Percentiles rank a stretch among this genome's conserved stretches.
Conservation (phyloP, 92 coral and sea anemone genomes). For the Hydrozoanthus gracilis region DNA sequence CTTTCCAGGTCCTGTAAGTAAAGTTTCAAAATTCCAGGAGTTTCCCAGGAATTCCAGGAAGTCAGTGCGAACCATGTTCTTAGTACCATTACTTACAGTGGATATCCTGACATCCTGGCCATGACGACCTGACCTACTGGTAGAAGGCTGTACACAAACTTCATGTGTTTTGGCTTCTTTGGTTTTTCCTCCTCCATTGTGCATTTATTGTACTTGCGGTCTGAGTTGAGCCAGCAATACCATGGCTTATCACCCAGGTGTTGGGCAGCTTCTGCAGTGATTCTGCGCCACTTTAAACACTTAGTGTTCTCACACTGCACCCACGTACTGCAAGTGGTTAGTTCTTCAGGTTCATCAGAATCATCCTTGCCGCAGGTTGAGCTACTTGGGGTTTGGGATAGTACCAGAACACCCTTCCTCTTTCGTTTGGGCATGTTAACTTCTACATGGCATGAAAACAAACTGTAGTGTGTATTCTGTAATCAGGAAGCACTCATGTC, state of each 20-base stretch:
- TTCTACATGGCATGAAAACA: slow-evolving; percentile 3
- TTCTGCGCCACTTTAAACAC: slow-evolving; percentile 92
- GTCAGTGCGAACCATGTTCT: too few relatives aligned
- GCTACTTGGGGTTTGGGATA: slow-evolving; percentile 1
- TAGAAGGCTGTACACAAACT: slow-evolving; percentile 82
- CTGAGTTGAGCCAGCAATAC: slow-evolving; percentile 91
- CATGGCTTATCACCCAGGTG: slow-evolving; percentile 76
- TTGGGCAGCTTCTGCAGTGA: slow-evolving; percentile 79
- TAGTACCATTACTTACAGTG: slow-evolving; percentile 66
- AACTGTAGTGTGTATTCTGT: not conserved
- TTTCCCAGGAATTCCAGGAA: too few relatives aligned
- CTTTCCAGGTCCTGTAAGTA: too few relatives aligned
- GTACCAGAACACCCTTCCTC: slow-evolving; percentile 33
- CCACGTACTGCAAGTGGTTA: slow-evolving; percentile 64
- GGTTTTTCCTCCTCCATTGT: slow-evolving; percentile 80
- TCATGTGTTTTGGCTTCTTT: slow-evolving; percentile 83
- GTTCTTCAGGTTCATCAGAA: not conserved
- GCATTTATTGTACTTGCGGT: slow-evolving; percentile 70
- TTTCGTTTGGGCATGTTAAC: slow-evolving; percentile 70
- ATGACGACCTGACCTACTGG: slow-evolving; percentile 90
- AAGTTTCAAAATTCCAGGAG: too few relatives aligned
- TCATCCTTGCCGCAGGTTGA: slow-evolving; percentile 21
- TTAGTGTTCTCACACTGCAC: slow-evolving; percentile 87
- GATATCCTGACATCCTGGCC: slow-evolving; percentile 94
- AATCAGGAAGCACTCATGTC: not conserved